These are phyloP conservation scores for Agapostemon virescens DNA, from an alignment of 2,888 invertebrate genomes.

Conservation along the genomic window DNA sequence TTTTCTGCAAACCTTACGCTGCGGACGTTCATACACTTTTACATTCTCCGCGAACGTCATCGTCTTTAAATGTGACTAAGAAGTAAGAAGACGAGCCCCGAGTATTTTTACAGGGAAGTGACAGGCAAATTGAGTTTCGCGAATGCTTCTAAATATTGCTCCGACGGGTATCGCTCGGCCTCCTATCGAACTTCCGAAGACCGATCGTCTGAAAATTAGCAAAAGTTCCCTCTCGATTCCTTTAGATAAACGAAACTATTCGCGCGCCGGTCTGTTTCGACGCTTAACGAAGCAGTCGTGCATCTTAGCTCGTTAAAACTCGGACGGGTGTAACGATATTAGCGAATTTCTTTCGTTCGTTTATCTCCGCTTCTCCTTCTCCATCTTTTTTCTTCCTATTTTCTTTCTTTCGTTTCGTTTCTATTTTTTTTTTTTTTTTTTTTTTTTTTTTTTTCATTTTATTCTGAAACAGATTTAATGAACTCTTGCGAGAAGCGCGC, in stretches of 20 bases:
- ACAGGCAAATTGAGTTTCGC: background rate
- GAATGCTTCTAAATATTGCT: background rate
- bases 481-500: constrained; percentile 9
- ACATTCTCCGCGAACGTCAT: background rate
- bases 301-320: constrained; percentile 41
- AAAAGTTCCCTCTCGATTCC: constrained; percentile 20
- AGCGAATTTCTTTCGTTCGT: constrained; percentile 33
- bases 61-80: background rate
- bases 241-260: constrained; percentile 27
- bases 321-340: constrained; percentile 16
- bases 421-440: background rate
- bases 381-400: background rate
- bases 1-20: fast-evolving
- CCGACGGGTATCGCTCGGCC: background rate
- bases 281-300: constrained; percentile 40
- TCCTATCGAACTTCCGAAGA: background rate
- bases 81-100: background rate
- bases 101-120: background rate
- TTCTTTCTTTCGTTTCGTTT: too few relatives aligned
- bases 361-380: background rate
- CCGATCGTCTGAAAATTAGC: constrained; percentile 26
- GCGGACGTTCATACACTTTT: background rate
- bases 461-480: constrained; percentile 31
- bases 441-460: background rate
- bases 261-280: constrained; percentile 6